Evolutionary conservation across 2,888 invertebrate species (phyloP).

Genomic region (Cylloceria caligata): DNA sequence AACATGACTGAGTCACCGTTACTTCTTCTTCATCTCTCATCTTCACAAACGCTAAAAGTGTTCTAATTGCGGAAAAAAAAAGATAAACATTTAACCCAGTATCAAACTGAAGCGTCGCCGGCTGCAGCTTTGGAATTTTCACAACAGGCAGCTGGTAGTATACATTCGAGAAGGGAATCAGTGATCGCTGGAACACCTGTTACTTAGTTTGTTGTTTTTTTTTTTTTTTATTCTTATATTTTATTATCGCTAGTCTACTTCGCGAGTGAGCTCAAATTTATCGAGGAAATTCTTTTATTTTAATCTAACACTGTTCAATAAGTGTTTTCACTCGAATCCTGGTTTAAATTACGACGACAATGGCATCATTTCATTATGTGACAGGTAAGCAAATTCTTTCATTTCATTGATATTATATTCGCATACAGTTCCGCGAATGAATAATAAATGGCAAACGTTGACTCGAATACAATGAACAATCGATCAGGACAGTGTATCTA

Average conservation of each 20-base stretch:
- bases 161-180: neutral
- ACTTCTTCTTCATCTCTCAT: constrained; percentile 6
- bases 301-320: neutral
- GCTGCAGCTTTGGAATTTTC: neutral
- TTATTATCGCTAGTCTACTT: neutral
- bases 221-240: constrained; percentile 16
- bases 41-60: constrained; percentile 5
- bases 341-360: constrained; percentile 23
- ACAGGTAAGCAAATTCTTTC: constrained; percentile 55
- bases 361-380: constrained; percentile 59
- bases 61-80: constrained; percentile 1
- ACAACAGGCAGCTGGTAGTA: neutral
- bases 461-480: constrained; percentile 13
- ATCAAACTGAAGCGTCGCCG: neutral
- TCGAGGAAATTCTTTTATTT: neutral
- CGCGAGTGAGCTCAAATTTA: constrained; percentile 8
- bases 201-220: neutral
- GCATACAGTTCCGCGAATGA: constrained; percentile 23
- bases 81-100: constrained; percentile 9
- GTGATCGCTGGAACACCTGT: neutral
- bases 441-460: neutral
- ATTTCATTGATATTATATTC: neutral
- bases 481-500: constrained; percentile 18
- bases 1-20: constrained; percentile 41
- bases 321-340: neutral